A percentile compares a stretch with the other conserved stretches of the same genome.
Conservation (phyloP, 2,888 invertebrate genomes). For the Watsonalla binaria region DNA sequence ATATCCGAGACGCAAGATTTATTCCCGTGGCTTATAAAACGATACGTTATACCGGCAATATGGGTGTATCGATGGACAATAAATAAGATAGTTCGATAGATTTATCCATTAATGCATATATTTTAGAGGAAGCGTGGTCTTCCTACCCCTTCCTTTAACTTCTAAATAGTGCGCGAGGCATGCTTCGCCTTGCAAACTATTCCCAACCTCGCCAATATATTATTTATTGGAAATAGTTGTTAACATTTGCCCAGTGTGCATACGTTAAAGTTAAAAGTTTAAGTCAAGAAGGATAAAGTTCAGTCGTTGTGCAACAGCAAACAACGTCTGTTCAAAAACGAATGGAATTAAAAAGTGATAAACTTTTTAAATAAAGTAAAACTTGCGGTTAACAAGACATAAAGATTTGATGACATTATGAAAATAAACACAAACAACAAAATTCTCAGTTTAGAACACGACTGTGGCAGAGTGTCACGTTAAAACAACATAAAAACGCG, state of each 20-base stretch:
- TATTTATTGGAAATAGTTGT: slow-evolving; percentile 39
- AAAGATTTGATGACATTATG: background rate
- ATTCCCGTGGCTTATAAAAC: slow-evolving; percentile 31
- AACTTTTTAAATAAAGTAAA: background rate
- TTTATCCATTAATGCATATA: background rate
- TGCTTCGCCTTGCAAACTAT: slow-evolving; percentile 39
- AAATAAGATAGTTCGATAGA: slow-evolving; percentile 20
- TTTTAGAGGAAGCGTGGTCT: slow-evolving; percentile 20
- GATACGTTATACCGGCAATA: slow-evolving; percentile 11
- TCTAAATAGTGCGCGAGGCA: slow-evolving; percentile 43
- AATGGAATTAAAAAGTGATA: background rate
- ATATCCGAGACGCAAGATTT: slow-evolving; percentile 51
- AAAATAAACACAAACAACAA: background rate
- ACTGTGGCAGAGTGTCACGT: background rate
- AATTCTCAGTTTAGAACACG: background rate
- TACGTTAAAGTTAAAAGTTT: slow-evolving; percentile 5
- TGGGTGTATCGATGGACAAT: slow-evolving; percentile 20
- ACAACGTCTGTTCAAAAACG: background rate
- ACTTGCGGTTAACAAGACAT: background rate
- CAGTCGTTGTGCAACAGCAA: background rate
- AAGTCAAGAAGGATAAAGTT: background rate
- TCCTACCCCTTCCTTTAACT: slow-evolving; percentile 40
- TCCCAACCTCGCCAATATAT: slow-evolving; percentile 37
- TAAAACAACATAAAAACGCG: background rate
- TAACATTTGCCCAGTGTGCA: background rate